Evolutionary conservation across 1,140 invertebrate genomes (phyloP).

Genomic region (Megalonaias nervosa): DNA sequence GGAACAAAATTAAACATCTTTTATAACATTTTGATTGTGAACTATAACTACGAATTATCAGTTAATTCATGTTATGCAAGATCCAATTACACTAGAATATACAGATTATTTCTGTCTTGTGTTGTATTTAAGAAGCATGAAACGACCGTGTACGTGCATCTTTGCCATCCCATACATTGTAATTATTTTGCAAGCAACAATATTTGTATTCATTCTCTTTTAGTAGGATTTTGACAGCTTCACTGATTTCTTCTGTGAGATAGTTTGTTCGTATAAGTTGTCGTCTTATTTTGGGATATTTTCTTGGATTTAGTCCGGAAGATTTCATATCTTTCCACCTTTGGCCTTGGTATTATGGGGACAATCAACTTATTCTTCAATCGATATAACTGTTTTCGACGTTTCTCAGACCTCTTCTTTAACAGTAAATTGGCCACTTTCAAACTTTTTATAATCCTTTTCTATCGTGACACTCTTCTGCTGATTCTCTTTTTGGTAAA

Average conservation of each 20-base stretch:
- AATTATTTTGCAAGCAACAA: slow-evolving; percentile 4
- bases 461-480: not conserved
- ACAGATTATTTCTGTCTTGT: no score
- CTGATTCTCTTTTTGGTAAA: no score
- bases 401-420: not conserved
- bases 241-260: not conserved
- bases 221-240: not conserved
- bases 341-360: slow-evolving; percentile 2
- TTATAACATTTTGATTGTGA: no score
- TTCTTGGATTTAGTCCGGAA: not conserved
- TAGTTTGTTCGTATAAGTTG: slow-evolving; percentile 2
- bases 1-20: no score
- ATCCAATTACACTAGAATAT: no score
- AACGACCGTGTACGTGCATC: no score
- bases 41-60: no score
- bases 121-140: no score
- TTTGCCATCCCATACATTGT: slow-evolving; percentile 5
- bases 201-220: not conserved
- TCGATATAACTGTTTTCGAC: not conserved
- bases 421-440: not conserved
- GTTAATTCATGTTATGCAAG: no score
- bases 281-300: not conserved
- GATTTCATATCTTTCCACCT: not conserved
- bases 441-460: not conserved
- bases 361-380: not conserved